phyloP scores from a whole-genome alignment of 2,888 invertebrate species.

The Epinotia ramella region DNA sequence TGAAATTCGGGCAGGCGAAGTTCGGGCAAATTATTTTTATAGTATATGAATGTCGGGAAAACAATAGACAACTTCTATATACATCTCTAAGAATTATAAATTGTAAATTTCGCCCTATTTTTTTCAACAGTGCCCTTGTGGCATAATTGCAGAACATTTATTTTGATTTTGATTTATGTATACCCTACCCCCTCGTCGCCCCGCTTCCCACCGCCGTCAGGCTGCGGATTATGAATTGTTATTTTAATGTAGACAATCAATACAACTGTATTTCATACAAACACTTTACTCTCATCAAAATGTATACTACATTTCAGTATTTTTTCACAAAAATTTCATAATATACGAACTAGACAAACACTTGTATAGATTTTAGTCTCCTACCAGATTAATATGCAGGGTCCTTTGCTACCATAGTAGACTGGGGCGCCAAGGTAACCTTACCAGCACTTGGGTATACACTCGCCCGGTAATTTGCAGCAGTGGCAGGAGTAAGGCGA shows the following conservation, averaged over 20 bases:
- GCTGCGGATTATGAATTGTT: not conserved
- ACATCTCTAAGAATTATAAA: no score
- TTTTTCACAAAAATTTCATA: slow-evolving; percentile 1
- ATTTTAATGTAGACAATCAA: not conserved
- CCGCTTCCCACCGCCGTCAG: no score
- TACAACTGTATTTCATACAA: not conserved
- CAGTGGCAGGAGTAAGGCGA: no score
- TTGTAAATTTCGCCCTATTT: no score
- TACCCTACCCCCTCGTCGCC: no score
- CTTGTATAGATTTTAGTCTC: not conserved
- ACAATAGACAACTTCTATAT: no score
- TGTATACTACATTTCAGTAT: not conserved
- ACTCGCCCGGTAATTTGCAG: not conserved
- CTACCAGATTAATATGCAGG: slow-evolving; percentile 69
- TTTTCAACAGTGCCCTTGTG: no score
- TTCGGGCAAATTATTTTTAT: no score
- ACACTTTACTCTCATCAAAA: slow-evolving; percentile 14
- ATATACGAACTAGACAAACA: not conserved
- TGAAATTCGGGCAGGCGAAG: no score
- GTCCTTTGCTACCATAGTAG: slow-evolving; percentile 71
- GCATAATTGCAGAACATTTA: no score
- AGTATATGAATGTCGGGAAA: no score
- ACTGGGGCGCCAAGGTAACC: slow-evolving; percentile 73
- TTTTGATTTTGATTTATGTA: no score
- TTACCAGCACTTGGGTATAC: not conserved